Base-by-base conservation (phyloP, 92 coral and sea anemone genomes). In the Anthopleura xanthogrammica region DNA sequence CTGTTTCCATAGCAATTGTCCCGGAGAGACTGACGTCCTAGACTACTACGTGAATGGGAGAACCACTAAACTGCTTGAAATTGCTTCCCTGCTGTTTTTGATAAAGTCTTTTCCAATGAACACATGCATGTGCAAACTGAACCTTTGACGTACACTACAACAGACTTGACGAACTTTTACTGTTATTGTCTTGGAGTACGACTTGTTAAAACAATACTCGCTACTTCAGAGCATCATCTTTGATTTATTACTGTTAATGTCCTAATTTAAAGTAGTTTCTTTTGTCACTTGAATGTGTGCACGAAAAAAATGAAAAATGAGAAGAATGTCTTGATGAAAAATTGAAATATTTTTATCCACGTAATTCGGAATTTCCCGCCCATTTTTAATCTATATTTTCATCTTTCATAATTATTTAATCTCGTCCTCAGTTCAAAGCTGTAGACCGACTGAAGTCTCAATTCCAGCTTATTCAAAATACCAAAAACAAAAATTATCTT, bases 311-410 rank as follows among this genome's bases (percentile, higher is more conserved):
- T 19, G 36, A 19, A 62, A 62, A 62, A 19, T 62, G 16, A 19
- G 3, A 76, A 76, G 52, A 60, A 52, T 77, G 36, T 19, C 12
- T 77, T 6, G 24, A 23, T 9, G 8, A 20, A 60, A 17, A 43
- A 48, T 8, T 20, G 65, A 77, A 77, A 29, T 10, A 22, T 36
- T 39, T 6, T 79, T 46, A 9, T 58, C 75, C 72, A 20, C 40
- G 48, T 62, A 39, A 46, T 16, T 16, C 29, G 19, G 14, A 12
- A 16, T 41, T 60, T 80, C 60, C 68, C 62, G 68, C 70, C 68
- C 68, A 60, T 41, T 41, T 12, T 70, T 81, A 24, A 81, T 64
- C 55, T 68, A 36, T 20, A 16, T 29, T 41, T 36, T 87, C 71
- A 56, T 14, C 55, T 60, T 75, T 24, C 46, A 10, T 56, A 42